Conservation (phyloP, 2,888 invertebrate genomes). For the Drosophila setosimentum region DNA sequence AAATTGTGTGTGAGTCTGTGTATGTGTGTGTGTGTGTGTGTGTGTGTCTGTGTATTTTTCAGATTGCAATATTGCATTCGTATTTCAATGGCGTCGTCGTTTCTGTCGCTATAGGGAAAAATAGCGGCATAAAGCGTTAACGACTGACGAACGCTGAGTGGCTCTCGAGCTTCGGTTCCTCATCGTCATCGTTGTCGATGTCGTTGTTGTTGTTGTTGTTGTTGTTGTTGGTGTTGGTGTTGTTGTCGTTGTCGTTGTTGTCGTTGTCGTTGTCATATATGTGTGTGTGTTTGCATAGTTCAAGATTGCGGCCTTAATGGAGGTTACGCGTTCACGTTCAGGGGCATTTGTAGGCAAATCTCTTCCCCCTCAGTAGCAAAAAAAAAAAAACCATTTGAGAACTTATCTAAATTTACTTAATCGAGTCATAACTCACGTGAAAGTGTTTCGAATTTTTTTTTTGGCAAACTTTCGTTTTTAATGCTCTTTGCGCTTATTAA, state of each 20-base stretch:
- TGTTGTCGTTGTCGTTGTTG: neutral
- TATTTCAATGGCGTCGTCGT: constrained; percentile 73
- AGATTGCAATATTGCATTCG: constrained; percentile 63
- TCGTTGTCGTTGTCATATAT: neutral
- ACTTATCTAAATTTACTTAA: neutral
- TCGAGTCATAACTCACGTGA: constrained; percentile 42
- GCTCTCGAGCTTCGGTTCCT: constrained; percentile 28
- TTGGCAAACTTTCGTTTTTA: constrained; percentile 53
- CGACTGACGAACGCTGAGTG: constrained; percentile 18
- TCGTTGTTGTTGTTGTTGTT: neutral
- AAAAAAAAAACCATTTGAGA: neutral
- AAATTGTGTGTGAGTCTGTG: constrained; percentile 13
- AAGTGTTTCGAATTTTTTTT: constrained; percentile 8
- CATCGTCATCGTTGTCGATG: constrained; percentile 8
- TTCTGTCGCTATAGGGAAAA: constrained; percentile 44
- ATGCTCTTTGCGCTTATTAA: constrained; percentile 34
- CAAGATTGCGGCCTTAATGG: constrained; percentile 84
- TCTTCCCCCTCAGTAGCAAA: constrained; percentile 30
- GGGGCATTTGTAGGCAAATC: constrained; percentile 54
- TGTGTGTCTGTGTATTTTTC: constrained; percentile 6
- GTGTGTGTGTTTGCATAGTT: constrained; percentile 66
- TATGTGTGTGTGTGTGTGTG: constrained; percentile 6
- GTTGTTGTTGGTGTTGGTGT: neutral
- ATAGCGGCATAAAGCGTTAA: constrained; percentile 51
- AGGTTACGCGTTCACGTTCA: constrained; percentile 84